These are phyloP conservation scores for Hycleus cichorii DNA, from an alignment of 1,140 invertebrate genomes.

Conservation along the genomic window DNA sequence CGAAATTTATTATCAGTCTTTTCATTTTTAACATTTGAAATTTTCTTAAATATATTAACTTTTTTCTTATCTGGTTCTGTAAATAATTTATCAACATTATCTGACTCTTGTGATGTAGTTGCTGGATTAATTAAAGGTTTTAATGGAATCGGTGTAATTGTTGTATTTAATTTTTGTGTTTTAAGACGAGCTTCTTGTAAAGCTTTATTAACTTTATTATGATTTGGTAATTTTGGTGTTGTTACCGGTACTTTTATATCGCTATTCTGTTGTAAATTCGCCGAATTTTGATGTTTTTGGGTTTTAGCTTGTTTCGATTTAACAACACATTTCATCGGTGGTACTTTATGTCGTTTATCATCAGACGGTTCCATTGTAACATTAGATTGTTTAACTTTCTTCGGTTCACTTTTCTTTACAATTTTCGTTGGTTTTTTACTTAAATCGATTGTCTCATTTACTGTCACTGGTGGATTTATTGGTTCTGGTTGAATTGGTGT, in stretches of 20 bases:
- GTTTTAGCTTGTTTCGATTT: conserved; percentile 44
- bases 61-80: conserved; percentile 75
- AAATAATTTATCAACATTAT: conserved; percentile 57
- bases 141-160: conserved; percentile 34
- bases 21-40: conserved; percentile 65
- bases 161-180: conserved; percentile 43
- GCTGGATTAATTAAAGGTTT: conserved; percentile 17
- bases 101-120: conserved; percentile 6
- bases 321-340: conserved; percentile 44
- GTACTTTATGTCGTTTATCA: conserved; percentile 47
- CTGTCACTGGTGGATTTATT: conserved; percentile 44
- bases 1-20: conserved; percentile 45
- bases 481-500: conserved; percentile 60
- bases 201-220: conserved; percentile 38
- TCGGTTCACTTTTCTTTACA: conserved; percentile 50
- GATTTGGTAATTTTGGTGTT: conserved; percentile 37
- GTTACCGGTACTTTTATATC: conserved; percentile 34
- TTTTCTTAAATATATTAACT: conserved; percentile 79
- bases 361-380: conserved; percentile 43
- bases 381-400: conserved; percentile 21
- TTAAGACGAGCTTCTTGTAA: conserved; percentile 43
- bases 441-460: conserved; percentile 23
- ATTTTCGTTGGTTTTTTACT: conserved; percentile 31
- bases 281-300: not conserved
- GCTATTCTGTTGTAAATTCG: conserved; percentile 1